These are phyloP conservation scores for Brassicogethes aeneus DNA, from an alignment of 2,888 invertebrate species.

Conservation along the genomic window DNA sequence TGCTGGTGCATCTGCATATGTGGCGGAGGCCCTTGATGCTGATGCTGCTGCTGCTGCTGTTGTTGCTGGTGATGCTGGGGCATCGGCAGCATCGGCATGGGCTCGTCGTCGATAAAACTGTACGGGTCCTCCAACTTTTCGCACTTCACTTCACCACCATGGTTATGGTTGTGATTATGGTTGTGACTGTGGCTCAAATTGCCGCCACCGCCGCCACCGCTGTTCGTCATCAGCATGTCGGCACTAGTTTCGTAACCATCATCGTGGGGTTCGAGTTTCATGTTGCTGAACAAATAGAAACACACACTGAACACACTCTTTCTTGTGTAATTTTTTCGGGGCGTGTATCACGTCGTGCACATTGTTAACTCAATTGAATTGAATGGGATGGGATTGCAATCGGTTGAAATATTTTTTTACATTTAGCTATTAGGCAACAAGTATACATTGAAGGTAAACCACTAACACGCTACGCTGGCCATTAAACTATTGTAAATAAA, in stretches of 20 bases:
- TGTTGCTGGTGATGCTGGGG: conserved; percentile 12
- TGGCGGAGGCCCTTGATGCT: conserved; percentile 17
- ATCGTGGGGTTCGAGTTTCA: conserved; percentile 64
- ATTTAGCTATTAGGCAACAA: conserved; percentile 30
- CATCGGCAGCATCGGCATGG: conserved; percentile 39
- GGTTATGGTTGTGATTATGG: conserved; percentile 20
- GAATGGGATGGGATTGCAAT: too few relatives aligned
- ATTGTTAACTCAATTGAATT: too few relatives aligned
- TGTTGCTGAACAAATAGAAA: conserved; percentile 31
- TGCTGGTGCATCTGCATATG: conserved; percentile 15
- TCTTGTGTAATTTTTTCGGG: conserved; percentile 10
- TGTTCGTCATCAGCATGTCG: conserved; percentile 45
- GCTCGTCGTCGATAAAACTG: conserved; percentile 77
- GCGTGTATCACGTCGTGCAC: conserved; percentile 17
- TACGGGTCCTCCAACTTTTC: conserved; percentile 64
- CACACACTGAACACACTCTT: conserved; percentile 1
- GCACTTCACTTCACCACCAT: conserved; percentile 39
- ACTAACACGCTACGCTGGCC: conserved; percentile 18
- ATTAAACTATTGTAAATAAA: conserved; percentile 16
- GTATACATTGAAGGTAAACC: conserved; percentile 23
- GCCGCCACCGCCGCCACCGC: too few relatives aligned
- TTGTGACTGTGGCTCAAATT: too few relatives aligned
- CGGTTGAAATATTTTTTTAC: too few relatives aligned
- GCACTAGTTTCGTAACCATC: conserved; percentile 86
- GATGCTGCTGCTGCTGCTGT: conserved; percentile 15